These are phyloP conservation scores for Rousettus madagascariensis DNA, from an alignment of 2,797 vertebrate species.

Conservation along the genomic window DNA sequence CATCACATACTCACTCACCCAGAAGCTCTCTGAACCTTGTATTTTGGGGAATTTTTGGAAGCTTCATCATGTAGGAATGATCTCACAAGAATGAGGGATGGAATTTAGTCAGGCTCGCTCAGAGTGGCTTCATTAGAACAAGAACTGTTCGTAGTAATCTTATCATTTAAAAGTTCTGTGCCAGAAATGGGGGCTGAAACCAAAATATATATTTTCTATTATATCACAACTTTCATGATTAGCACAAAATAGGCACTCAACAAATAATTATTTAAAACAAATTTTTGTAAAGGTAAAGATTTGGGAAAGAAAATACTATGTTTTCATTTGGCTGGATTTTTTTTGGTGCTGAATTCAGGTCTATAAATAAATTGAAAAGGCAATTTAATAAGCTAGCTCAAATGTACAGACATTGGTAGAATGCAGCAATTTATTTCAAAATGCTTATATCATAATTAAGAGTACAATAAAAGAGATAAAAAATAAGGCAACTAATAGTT, in stretches of 20 bases:
- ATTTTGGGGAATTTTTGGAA: not conserved
- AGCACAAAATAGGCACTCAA: not conserved
- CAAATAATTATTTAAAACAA: not conserved
- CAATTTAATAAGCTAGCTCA: not conserved
- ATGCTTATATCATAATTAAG: not conserved
- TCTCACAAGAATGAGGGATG: not conserved
- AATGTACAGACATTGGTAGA: not conserved
- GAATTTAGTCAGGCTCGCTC: not conserved
- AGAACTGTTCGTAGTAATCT: not conserved
- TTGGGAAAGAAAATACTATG: not conserved
- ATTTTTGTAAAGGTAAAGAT: not conserved
- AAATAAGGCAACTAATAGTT: not conserved
- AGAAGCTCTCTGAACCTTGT: not conserved
- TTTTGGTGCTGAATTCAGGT: not conserved
- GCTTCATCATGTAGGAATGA: not conserved
- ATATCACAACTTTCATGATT: not conserved
- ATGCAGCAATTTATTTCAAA: not conserved
- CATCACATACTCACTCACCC: accelerated
- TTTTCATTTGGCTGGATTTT: not conserved
- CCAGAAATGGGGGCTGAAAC: too few species aligned
- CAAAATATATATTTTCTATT: not conserved
- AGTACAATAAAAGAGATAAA: not conserved
- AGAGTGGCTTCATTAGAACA: not conserved
- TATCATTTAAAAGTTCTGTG: not conserved
- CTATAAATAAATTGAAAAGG: not conserved